phyloP scores from a whole-genome alignment of 2,888 invertebrate genomes.

The Marasmarcha lunaedactyla region DNA sequence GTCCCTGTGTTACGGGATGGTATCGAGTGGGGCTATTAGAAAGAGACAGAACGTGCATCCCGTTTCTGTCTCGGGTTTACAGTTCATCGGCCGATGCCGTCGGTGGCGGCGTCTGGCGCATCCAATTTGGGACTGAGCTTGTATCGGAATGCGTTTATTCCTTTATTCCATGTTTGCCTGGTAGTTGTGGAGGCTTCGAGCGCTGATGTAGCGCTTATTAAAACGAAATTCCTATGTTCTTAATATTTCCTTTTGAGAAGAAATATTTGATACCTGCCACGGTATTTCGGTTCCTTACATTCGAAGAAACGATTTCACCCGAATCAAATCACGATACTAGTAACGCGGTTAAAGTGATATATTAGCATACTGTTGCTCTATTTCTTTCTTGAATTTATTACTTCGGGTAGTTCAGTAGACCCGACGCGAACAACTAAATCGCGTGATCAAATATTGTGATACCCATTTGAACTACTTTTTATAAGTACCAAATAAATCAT shows the following conservation, averaged over 20 bases:
- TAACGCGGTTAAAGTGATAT: constrained; percentile 17
- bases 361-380: background rate
- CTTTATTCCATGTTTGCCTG: constrained; percentile 31
- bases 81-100: constrained; percentile 37
- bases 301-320: too few relatives aligned
- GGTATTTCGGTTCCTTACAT: too few relatives aligned
- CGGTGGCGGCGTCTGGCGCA: constrained; percentile 21
- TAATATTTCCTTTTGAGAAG: background rate
- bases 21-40: constrained; percentile 10
- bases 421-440: background rate
- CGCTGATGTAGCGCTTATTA: constrained; percentile 27
- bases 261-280: too few relatives aligned
- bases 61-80: constrained; percentile 43
- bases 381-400: too few relatives aligned
- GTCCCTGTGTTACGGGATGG: background rate
- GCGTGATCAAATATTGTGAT: background rate
- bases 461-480: background rate
- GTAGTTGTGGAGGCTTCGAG: constrained; percentile 52
- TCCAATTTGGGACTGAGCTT: constrained; percentile 26
- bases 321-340: background rate
- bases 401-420: too few relatives aligned
- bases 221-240: constrained; percentile 6
- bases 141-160: constrained; percentile 28
- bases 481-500: too few relatives aligned
- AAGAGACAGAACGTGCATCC: constrained; percentile 34